Evolutionary conservation across 2,797 vertebrate genomes (phyloP), one percentile per base, ranked within the genome.

Genomic region (Oreortyx pictus): DNA sequence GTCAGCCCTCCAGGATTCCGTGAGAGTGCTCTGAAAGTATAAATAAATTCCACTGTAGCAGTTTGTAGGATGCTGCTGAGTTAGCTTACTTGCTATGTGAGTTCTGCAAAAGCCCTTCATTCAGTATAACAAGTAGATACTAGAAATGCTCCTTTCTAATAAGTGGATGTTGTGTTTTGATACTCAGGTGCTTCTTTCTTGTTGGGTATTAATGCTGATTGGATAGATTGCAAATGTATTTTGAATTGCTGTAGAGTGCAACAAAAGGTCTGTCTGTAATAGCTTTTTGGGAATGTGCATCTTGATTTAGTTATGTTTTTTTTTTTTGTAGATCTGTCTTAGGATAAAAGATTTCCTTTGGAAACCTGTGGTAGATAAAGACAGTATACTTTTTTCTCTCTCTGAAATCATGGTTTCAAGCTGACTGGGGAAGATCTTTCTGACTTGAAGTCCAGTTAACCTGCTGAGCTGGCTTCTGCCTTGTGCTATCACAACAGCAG

Each of bases 401-500:
- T 76, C 49, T 43, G 79, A 91, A 91, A 92, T 92, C n/a, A 50
- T 72, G 56, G 1, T 86, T 86, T 94, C 80, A 82, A 14, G 77
- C 88, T 93, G 81, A 31, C 70, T 81, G 79, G 73, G 56, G 76
- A 90, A 86, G 89, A 82, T 92, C 77, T 94, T 86, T 88, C 52
- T 2, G 13, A 72, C 84, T 96, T 86, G 47, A 82, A 70, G 67
- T 92, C 83, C 88, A 91, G 3, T 95, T 93, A 96, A 96, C 92
- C 85, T 91, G 80, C 81, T 0, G 46, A 43, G 89, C 70, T 90
- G 86, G 78, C 86, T 90, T 86, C 95, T 95, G 90, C 93, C 86
- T 88, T 82, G 70, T 88, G 84, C 90, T 90, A 57, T 92, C 88
- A 76, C 85, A 93, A 56, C 92, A 94, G 94, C 91, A 89, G 91